Base-by-base conservation (phyloP, 2,113 vertebrate species). In the Nestor notabilis region DNA sequence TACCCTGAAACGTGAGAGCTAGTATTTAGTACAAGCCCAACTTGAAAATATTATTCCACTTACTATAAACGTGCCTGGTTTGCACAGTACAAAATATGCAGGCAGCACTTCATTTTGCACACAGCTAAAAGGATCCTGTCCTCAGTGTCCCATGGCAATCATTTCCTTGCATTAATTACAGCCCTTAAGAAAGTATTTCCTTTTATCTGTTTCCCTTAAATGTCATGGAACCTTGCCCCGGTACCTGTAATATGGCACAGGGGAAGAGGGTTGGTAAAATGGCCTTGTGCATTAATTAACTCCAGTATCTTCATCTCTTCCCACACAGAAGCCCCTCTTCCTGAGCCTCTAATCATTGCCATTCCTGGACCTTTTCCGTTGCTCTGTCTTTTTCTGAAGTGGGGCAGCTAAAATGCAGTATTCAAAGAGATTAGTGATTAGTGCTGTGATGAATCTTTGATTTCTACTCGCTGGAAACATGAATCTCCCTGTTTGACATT, bases 401-500 rank as follows among this genome's bases (percentile, higher is more conserved):
- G 13, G 44, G 44, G 44, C 23, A 1, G 83, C 61, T 89, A 21
- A 84, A 96, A 78, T 2, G 2, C n/a, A 7, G 44, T 7, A 16
- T 61, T 87, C 86, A 47, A 79, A 87, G 55, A 39, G 39, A 39
- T 39, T 5, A 9, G 28, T 89, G 56, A 89, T 95, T 75, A 92
- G 61, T 33, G 2, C 52, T 3, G 46, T 93, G 94, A 95, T 95
- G 80, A 89, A 94, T 94, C 92, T 97, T 83, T 83, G 90, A 75
- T 95, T 94, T 75, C 68, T 41, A 11, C 78, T 94, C 69, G 28
- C 83, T 41, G 46, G 47, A 75, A 92, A 56, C 56, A 91, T 93
- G 76, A 93, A 91, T 96, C 92, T 96, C 92, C 50, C 76, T 50
- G n/a, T 52, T 72, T 65, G 88, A 93, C 96, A 89, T 93, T 96